Base-by-base conservation (phyloP, 2,113 vertebrate species). In the Passer domesticus region DNA sequence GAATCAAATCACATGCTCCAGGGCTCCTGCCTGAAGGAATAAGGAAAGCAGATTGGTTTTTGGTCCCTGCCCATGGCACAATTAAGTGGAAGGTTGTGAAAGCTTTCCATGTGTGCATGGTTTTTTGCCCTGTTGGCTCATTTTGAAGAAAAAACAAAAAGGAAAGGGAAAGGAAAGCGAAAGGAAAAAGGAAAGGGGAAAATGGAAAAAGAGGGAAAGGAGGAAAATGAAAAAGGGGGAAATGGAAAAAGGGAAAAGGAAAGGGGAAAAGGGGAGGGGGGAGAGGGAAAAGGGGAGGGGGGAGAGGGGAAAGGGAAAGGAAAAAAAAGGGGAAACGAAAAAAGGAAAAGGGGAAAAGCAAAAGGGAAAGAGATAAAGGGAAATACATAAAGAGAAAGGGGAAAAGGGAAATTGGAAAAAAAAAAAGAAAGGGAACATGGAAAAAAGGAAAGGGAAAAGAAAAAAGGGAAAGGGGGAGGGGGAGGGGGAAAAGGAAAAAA, bases 401-500 rank as follows among this genome's bases (percentile, higher is more conserved):
- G 43, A 1, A 24, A 10, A 43, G 6, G 15, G 13, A 1, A 5
- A 49, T 22, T 23, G 7, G 14, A 11, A 10, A 27, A 11, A 2
- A 10, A 39, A 39, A 27, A 27, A 16, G 28, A 9, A 21, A 4
- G 9, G 4, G 9, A 3, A 15, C 13, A 8, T 6, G 4, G 4
- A 11, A 10, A n/a, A 31, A 31, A 5, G 30, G 7, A 12, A 53
- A 11, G 2, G 13, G 2, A 5, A 15, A 8, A 4, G 6, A 7
- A 2, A 8, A 3, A 4, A 3, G 10, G 5, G 3, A 35, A 15
- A 50, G 4, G 11, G 12, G 3, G 2, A 25, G 15, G 3, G 19
- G 7, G 5, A 28, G 24, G 9, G 39, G 4, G 10, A 10, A 8
- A 50, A 22, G 30, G 1, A 21, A 43, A 19, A 13, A 18, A 41